phyloP scores from a whole-genome alignment of 1,140 invertebrate genomes.

The Carcinoscorpius rotundicauda region DNA sequence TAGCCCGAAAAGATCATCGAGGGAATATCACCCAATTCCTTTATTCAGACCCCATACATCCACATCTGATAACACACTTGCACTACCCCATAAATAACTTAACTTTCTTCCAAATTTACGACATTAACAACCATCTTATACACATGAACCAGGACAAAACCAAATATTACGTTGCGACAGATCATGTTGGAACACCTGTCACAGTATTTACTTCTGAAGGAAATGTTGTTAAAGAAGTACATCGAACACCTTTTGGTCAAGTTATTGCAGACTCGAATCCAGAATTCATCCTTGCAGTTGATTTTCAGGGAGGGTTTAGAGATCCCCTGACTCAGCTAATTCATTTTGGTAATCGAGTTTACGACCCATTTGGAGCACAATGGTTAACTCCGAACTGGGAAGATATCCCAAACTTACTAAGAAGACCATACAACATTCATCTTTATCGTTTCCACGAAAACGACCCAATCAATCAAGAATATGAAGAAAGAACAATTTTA shows the following conservation, averaged over 20 bases:
- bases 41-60: conserved; percentile 79
- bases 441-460: conserved; percentile 84
- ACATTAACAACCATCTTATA: conserved; percentile 77
- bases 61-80: conserved; percentile 64
- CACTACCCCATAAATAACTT: conserved; percentile 84
- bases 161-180: conserved; percentile 89
- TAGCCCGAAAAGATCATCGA: conserved; percentile 77
- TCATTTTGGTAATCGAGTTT: conserved; percentile 84
- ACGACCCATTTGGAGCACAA: conserved; percentile 85
- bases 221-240: conserved; percentile 81
- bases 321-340: conserved; percentile 82
- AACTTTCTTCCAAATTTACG: conserved; percentile 68
- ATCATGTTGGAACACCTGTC: conserved; percentile 85
- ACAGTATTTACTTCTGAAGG: conserved; percentile 93
- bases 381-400: conserved; percentile 91
- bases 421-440: conserved; percentile 61
- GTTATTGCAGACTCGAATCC: conserved; percentile 91
- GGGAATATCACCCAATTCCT: conserved; percentile 93
- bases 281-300: conserved; percentile 79
- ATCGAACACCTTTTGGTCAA: conserved; percentile 85
- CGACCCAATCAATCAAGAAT: conserved; percentile 69
- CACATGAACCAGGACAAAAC: conserved; percentile 77
- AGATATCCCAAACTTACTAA: conserved; percentile 61
- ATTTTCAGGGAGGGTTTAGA: conserved; percentile 80
- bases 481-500: conserved; percentile 14